These are phyloP conservation scores for Leptogaster cylindrica DNA, from an alignment of 2,888 invertebrate genomes.

Conservation along the genomic window DNA sequence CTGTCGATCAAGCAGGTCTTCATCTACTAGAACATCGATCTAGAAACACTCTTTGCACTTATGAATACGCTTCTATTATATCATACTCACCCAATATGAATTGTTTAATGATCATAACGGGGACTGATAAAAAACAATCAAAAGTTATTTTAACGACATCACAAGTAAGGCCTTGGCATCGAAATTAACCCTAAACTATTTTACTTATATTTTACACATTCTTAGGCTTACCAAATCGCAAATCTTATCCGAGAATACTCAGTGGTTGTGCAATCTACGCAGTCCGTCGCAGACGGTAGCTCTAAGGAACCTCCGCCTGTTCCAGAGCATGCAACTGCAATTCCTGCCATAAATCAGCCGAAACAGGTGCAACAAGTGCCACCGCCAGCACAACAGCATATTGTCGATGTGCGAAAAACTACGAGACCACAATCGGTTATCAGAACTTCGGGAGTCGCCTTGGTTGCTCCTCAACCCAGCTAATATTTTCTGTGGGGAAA, in stretches of 20 bases:
- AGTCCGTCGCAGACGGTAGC: slow-evolving; percentile 48
- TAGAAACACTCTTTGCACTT: slow-evolving; percentile 86
- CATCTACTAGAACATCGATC: slow-evolving; percentile 88
- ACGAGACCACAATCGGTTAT: slow-evolving; percentile 51
- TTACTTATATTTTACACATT: too few relatives aligned
- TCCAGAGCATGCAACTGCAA: slow-evolving; percentile 48
- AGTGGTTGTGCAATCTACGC: slow-evolving; percentile 66
- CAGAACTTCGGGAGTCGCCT: slow-evolving; percentile 50
- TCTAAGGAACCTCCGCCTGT: slow-evolving; percentile 50
- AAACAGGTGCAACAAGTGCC: neutral
- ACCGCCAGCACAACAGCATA: slow-evolving; percentile 40
- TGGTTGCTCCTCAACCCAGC: slow-evolving; percentile 53
- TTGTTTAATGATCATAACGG: slow-evolving; percentile 91
- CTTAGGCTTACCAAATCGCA: slow-evolving; percentile 49
- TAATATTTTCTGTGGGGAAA: slow-evolving; percentile 51
- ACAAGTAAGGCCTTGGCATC: slow-evolving; percentile 67
- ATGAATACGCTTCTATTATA: slow-evolving; percentile 87
- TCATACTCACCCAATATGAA: slow-evolving; percentile 92
- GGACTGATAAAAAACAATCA: slow-evolving; percentile 88
- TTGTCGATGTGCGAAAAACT: slow-evolving; percentile 48
- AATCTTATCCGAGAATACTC: slow-evolving; percentile 81
- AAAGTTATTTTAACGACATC: slow-evolving; percentile 93
- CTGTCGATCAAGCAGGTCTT: slow-evolving; percentile 90
- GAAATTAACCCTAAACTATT: neutral
- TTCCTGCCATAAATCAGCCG: slow-evolving; percentile 3